Evolutionary conservation across 2,113 vertebrate genomes (phyloP).

Genomic region (Alethe castanea): DNA sequence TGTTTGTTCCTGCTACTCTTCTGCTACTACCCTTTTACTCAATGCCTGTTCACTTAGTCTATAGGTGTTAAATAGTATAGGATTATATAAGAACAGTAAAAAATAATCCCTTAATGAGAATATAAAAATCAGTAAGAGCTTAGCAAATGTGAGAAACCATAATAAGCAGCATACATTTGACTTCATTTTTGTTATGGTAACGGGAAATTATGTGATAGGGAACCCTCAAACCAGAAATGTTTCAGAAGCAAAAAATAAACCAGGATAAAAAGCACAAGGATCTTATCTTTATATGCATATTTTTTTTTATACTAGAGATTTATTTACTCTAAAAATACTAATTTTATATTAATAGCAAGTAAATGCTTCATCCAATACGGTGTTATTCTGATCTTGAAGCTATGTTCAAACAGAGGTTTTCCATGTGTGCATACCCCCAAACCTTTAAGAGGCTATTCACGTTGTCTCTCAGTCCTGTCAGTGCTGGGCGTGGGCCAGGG

Average conservation of each 20-base stretch:
- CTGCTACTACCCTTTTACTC: neutral
- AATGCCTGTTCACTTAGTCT: neutral
- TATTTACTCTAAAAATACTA: neutral
- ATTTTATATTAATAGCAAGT: neutral
- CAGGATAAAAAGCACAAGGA: neutral
- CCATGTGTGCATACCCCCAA: neutral
- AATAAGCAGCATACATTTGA: neutral
- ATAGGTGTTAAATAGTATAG: neutral
- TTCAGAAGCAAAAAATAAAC: neutral
- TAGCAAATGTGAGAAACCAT: neutral
- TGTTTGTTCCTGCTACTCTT: neutral
- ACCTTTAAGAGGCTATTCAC: neutral
- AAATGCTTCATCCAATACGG: neutral
- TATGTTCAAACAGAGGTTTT: neutral
- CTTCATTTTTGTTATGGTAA: neutral
- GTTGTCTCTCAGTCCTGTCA: fast-evolving
- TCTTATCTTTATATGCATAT: neutral
- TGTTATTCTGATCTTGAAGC: neutral
- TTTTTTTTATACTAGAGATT: neutral
- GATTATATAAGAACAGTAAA: neutral
- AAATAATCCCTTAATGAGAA: neutral
- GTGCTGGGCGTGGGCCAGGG: neutral
- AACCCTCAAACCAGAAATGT: neutral
- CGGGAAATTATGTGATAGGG: neutral
- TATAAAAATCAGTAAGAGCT: neutral